These are phyloP conservation scores for Lepilemur ruficaudatus DNA, from an alignment of 2,797 vertebrate genomes.

Conservation along the genomic window DNA sequence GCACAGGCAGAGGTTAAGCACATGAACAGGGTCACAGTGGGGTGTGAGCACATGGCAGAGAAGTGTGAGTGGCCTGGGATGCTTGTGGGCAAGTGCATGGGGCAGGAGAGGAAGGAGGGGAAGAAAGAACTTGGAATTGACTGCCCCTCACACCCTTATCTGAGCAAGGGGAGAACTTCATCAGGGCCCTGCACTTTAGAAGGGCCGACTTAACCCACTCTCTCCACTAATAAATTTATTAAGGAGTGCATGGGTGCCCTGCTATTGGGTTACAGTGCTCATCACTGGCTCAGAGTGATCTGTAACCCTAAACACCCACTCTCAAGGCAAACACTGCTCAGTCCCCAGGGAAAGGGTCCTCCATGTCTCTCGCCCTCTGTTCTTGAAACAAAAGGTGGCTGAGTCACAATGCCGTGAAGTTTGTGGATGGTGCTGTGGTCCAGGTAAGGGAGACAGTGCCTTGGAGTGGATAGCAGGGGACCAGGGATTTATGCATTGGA, in stretches of 20 bases:
- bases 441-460: background rate
- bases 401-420: background rate
- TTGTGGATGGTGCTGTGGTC: background rate
- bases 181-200: background rate
- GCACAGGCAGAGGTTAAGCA: background rate
- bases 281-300: background rate
- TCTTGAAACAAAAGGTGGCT: background rate
- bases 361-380: background rate
- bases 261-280: background rate
- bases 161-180: background rate
- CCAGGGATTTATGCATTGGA: background rate
- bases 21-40: background rate
- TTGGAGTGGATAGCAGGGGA: background rate
- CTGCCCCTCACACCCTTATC: background rate
- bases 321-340: background rate
- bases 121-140: background rate
- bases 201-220: background rate
- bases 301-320: fast-evolving
- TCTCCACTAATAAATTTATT: background rate
- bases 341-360: background rate
- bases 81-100: fast-evolving
- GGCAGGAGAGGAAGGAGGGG: background rate
- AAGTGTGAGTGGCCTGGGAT: background rate
- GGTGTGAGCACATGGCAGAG: fast-evolving
- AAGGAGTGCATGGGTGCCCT: background rate